phyloP scores from a whole-genome alignment of 2,113 vertebrate genomes.

The Crotalus helleri region DNA sequence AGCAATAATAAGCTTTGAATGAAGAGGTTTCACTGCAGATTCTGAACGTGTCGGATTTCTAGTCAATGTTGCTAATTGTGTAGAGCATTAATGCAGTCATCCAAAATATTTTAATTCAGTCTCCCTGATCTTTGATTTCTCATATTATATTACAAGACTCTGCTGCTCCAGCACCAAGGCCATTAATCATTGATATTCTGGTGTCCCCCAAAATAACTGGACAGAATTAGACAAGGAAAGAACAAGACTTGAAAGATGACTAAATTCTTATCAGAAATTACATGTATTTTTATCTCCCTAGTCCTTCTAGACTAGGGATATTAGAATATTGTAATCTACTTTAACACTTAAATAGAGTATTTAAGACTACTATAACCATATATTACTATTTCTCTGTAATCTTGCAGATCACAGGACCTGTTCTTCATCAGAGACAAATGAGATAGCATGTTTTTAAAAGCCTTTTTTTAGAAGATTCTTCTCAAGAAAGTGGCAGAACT shows the following conservation, averaged over 20 bases:
- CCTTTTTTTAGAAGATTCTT: slow-evolving; percentile 14
- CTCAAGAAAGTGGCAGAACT: slow-evolving; percentile 43
- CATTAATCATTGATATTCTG: slow-evolving; percentile 57
- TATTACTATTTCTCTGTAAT: slow-evolving; percentile 21
- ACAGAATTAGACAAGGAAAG: slow-evolving; percentile 40
- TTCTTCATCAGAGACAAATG: slow-evolving; percentile 47
- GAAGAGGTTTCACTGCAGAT: slow-evolving; percentile 40
- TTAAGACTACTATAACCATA: slow-evolving; percentile 2
- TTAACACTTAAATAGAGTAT: slow-evolving; percentile 25
- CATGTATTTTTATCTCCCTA: slow-evolving; percentile 34
- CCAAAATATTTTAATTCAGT: slow-evolving; percentile 47
- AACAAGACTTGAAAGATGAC: slow-evolving; percentile 13
- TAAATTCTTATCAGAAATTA: slow-evolving; percentile 41
- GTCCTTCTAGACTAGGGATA: background rate
- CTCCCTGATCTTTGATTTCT: slow-evolving; percentile 45
- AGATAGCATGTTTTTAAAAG: slow-evolving; percentile 42
- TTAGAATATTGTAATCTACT: slow-evolving; percentile 36
- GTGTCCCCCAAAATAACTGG: slow-evolving; percentile 28
- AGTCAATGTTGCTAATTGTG: slow-evolving; percentile 38
- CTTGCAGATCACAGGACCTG: slow-evolving; percentile 16
- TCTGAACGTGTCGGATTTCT: slow-evolving; percentile 45
- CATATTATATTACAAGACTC: slow-evolving; percentile 50
- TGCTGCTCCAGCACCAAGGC: slow-evolving; percentile 37
- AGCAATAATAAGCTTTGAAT: slow-evolving; percentile 49
- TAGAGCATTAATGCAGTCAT: slow-evolving; percentile 33